Base-by-base conservation (phyloP, 1,140 invertebrate species). In the Amyelois transitella region DNA sequence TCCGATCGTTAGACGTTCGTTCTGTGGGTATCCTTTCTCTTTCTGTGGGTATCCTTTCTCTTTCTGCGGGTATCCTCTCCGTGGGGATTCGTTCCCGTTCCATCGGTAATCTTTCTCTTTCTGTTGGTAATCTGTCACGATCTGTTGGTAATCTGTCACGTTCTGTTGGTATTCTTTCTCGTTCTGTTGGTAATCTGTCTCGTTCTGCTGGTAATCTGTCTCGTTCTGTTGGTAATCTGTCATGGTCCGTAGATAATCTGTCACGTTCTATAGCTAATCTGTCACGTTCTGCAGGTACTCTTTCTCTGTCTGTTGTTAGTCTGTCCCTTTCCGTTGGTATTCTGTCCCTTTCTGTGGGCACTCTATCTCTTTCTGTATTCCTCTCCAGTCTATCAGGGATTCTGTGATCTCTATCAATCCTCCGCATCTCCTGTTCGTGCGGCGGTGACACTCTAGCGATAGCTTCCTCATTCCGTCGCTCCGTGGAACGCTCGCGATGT, bases 401-500 rank as follows among this genome's bases (percentile, higher is more conserved):
- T 25, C 75, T 68, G 38, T 80, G 75, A 43, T 72, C 64, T 65
- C 52, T 70, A 55, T 32, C 78, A 47, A 28, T 79, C 72, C 0
- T 70, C 68, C 20, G 80, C 0, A 66, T 62, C 32, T 81, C 81
- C 0, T 73, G 73, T 51, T 76, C 74, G 12, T 64, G 70, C 3
- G 77, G 80, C 0, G 83, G 83, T 0, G 83, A 84, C 0, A 86
- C 72, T 7, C 83, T 55, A 2, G 81, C 78, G n/a, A 81, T 73
- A 10, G 73, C 80, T 49, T 87, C 84, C 47, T 85, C 75, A 55
- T 78, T 76, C 17, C 80, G 53, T 14, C 79, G 57, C 28, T 81
- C 77, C 14, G 52, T 66, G 0, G 75, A 78, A 0, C 75, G 58
- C 12, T 81, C 76, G 7, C 77, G 61, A 12, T 75, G n/a, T 18